A percentile compares a stretch with the other conserved stretches of the same genome.
Evolutionary conservation across 2,888 invertebrate genomes (phyloP).

Genomic region (Julus scanicus): DNA sequence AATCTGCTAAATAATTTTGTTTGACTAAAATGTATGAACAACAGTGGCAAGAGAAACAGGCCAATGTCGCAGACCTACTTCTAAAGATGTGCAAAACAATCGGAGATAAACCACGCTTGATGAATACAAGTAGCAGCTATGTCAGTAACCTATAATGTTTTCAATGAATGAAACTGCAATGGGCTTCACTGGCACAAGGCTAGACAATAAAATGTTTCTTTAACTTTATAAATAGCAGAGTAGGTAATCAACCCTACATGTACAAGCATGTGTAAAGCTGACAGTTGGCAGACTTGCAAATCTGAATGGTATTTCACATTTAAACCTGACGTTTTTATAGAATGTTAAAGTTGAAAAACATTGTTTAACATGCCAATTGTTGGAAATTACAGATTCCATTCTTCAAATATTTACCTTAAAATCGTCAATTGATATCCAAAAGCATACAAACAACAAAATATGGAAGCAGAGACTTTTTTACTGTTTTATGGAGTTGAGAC

Average conservation of each 20-base stretch:
- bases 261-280: neutral
- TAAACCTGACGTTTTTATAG: too few relatives aligned
- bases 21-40: neutral
- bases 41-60: neutral
- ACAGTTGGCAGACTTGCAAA: neutral
- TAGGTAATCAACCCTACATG: neutral
- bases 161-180: neutral
- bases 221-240: neutral
- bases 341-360: too few relatives aligned
- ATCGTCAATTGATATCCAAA: too few relatives aligned
- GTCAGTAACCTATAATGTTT: constrained; percentile 18
- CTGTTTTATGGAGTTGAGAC: too few relatives aligned
- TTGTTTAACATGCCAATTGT: too few relatives aligned
- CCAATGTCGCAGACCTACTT: constrained; percentile 16
- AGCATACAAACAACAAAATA: too few relatives aligned
- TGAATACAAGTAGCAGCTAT: neutral
- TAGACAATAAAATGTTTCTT: neutral
- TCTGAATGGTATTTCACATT: neutral
- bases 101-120: neutral
- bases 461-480: too few relatives aligned
- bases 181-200: neutral
- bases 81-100: constrained; percentile 15
- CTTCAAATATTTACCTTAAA: too few relatives aligned
- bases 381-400: too few relatives aligned
- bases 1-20: neutral